phyloP scores from a whole-genome alignment of 2,113 vertebrate species.

The Sebastes fasciatus region DNA sequence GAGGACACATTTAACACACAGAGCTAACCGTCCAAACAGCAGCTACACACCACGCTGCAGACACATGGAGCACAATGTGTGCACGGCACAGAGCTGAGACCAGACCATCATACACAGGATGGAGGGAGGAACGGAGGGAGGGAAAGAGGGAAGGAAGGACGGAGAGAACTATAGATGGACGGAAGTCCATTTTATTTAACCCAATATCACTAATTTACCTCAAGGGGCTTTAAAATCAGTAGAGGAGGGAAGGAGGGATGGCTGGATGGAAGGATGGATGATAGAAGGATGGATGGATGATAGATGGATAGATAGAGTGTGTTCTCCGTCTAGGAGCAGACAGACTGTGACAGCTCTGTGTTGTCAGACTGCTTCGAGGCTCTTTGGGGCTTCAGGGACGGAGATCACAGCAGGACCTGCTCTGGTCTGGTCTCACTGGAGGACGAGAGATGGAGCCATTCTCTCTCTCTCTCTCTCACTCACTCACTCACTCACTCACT shows the following conservation, averaged over 20 bases:
- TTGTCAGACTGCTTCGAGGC: conserved; percentile 61
- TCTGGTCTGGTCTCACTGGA: conserved; percentile 65
- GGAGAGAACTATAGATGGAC: not conserved
- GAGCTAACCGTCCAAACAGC: conserved; percentile 69
- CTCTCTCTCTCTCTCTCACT: no score
- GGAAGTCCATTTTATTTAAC: not conserved
- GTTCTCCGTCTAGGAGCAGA: conserved; percentile 6
- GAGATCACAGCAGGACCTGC: conserved; percentile 54
- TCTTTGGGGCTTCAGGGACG: conserved; percentile 66
- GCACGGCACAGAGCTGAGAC: conserved; percentile 48
- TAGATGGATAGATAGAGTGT: not conserved
- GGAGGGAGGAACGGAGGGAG: not conserved
- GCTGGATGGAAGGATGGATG: not conserved
- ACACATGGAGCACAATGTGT: conserved; percentile 44
- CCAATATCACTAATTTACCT: not conserved
- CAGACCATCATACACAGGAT: conserved; percentile 1
- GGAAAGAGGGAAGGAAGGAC: no score
- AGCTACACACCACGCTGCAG: conserved; percentile 33
- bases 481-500: no score
- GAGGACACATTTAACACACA: conserved; percentile 68
- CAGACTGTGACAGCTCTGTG: conserved; percentile 67
- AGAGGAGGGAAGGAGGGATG: not conserved
- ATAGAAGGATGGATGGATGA: not conserved
- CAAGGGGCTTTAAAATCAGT: not conserved
- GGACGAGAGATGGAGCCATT: conserved; percentile 51